Base-by-base conservation (phyloP, 2,113 vertebrate genomes). In the Circaetus cinerascens region DNA sequence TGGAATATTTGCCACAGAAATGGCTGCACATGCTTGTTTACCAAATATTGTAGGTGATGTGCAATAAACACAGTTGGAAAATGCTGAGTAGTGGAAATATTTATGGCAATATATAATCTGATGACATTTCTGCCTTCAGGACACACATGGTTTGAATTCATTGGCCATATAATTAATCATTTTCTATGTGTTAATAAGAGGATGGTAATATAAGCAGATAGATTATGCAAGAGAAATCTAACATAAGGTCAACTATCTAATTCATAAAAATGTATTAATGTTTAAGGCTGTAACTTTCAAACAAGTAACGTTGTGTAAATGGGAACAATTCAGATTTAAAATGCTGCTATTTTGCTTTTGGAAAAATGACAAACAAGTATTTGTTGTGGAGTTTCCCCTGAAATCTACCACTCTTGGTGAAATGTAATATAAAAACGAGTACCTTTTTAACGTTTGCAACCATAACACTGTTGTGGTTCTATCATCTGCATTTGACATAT, bases 71-170 rank as follows among this genome's bases (percentile, higher is more conserved):
- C 41, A 48, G 23, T 55, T 89, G 89, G 89, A 96, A 98, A 95
- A 51, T 95, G 94, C 95, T 90, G 82, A 97, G 83, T 78, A 79
- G 81, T 93, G 48, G 78, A 95, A 95, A 94, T 97, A 96, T 92
- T 95, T 94, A 93, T 92, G 40, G 92, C 81, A 91, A 56, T 97
- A 51, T 74, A 82, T 91, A 96, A 96, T 23, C 46, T 83, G 62
- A 69, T 96, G 96, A 95, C 68, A 95, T 96, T 97, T 97, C 94
- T 97, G 68, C 93, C 95, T 97, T 96, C 40, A 88, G 95, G 94
- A 95, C 88, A 90, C 71, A 94, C 66, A 77, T 32, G 38, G 40
- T 91, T 97, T 94, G 91, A 95, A 83, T 94, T 98, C n/a, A 53
- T 91, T 92, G 6, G 48, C 74, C 57, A 40, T 88, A 88, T 90